Evolutionary conservation across 2,888 invertebrate species (phyloP).

Genomic region (Oxycera nigricornis): DNA sequence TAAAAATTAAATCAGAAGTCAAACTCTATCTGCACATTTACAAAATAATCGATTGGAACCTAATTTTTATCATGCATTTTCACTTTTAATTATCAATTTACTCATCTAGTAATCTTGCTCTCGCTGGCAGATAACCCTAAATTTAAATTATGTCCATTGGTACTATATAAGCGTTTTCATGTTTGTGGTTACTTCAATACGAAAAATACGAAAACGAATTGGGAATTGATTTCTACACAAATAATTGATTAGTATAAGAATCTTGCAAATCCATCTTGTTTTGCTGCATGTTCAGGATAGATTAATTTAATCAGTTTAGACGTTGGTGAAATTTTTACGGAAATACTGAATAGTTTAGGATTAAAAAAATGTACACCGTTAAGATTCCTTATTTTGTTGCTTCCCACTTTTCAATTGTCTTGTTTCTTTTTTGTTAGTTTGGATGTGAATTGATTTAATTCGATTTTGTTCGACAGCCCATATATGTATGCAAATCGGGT

Average conservation of each 20-base stretch:
- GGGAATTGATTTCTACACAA: too few species aligned
- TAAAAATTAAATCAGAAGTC: background rate
- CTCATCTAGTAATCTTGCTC: background rate
- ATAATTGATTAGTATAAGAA: too few species aligned
- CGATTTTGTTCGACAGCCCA: background rate
- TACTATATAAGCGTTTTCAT: background rate
- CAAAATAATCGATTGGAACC: conserved; percentile 18
- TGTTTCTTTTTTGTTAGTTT: background rate
- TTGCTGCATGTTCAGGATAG: too few species aligned
- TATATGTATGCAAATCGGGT: too few species aligned
- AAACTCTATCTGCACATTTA: conserved; percentile 14
- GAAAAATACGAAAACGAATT: too few species aligned
- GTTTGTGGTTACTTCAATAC: background rate
- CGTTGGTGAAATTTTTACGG: background rate
- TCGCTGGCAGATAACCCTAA: background rate
- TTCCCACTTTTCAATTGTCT: background rate
- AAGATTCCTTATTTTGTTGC: background rate
- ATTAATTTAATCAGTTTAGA: too few species aligned
- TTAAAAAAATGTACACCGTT: background rate
- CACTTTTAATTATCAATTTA: background rate
- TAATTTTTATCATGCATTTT: background rate
- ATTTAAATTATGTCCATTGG: background rate
- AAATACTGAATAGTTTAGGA: conserved; percentile 8
- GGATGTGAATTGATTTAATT: conserved; percentile 2
- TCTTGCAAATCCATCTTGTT: too few species aligned